Evolutionary conservation across 2,113 vertebrate species (phyloP).

Genomic region (Scomber colias): DNA sequence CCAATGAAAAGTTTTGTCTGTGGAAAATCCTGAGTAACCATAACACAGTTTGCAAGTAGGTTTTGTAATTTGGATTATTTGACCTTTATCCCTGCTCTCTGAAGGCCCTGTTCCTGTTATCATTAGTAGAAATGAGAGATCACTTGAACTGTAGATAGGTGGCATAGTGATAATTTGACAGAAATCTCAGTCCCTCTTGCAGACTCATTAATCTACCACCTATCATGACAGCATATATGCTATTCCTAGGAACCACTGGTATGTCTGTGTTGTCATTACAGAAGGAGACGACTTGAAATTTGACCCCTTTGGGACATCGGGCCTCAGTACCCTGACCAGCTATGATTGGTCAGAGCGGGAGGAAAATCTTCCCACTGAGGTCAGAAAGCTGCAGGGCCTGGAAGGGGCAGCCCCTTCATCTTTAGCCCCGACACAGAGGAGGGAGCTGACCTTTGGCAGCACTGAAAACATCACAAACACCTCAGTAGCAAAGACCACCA

Average conservation of each 20-base stretch:
- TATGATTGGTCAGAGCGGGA: slow-evolving; percentile 94
- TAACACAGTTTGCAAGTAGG: too few relatives aligned
- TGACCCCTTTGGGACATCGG: slow-evolving; percentile 90
- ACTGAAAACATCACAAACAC: slow-evolving; percentile 89
- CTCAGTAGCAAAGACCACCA: slow-evolving; percentile 85
- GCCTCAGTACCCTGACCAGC: slow-evolving; percentile 87
- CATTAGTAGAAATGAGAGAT: not conserved
- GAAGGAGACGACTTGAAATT: slow-evolving; percentile 94
- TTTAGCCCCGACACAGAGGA: slow-evolving; percentile 84
- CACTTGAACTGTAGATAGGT: slow-evolving; percentile 1
- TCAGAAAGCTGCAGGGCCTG: slow-evolving; percentile 80
- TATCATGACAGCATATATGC: slow-evolving; percentile 50
- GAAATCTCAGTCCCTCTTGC: slow-evolving; percentile 11
- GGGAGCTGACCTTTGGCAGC: slow-evolving; percentile 91
- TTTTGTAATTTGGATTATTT: too few relatives aligned
- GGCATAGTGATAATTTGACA: slow-evolving; percentile 3
- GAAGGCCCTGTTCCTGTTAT: not conserved
- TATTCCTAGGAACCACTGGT: slow-evolving; percentile 70
- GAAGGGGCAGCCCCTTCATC: slow-evolving; percentile 79
- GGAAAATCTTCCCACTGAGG: slow-evolving; percentile 81
- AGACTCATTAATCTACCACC: slow-evolving; percentile 31
- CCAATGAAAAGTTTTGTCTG: too few relatives aligned
- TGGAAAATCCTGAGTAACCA: too few relatives aligned
- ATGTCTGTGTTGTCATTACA: slow-evolving; percentile 88
- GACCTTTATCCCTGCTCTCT: not conserved